Evolutionary conservation across 1,140 invertebrate species (phyloP), one percentile per base, ranked within the genome.

Genomic region (Heterodera schachtii): DNA sequence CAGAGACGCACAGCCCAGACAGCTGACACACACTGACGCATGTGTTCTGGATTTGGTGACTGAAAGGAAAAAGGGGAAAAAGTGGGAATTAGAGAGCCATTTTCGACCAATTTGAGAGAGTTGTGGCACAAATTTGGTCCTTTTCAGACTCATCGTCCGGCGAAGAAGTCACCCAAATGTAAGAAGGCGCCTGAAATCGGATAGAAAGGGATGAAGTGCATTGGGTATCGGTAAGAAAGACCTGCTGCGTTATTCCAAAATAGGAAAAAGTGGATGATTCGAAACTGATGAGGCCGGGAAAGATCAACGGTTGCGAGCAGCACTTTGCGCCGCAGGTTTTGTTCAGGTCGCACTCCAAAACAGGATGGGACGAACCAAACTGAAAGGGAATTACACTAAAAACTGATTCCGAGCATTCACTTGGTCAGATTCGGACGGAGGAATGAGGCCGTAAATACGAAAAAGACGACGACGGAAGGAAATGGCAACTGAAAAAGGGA

Each of bases 311-410:
- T 7, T 49, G 76, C 19, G 76, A 69, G 21, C 66, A 69, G 31
- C 76, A 78, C 44, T 69, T 49, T n/a, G 47, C 66, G 7, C 76
- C 76, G 46, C 64, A 78, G 3, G 64, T 70, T 67, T 67, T 64
- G 13, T 66, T 47, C 70, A 70, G 49, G 31, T 78, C 64, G 70
- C 76, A 78, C 46, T 78, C 76, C 11, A 66, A 78, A n/a, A 78
- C 21, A 8, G 44, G 76, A 41, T 70, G 74, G 19, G 47, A 44
- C 2, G 49, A 75, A 75, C 66, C 41, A 19, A 13, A 1, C 57
- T 74, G 9, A 21, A 43, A 60, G 16, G 11, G 13, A 60, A 60
- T 19, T n/a, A n/a, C n/a, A n/a, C n/a, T n/a, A n/a, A n/a, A n/a
- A n/a, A n/a, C n/a, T n/a, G n/a, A n/a, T n/a, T n/a, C n/a, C n/a